Evolutionary conservation across 2,113 vertebrate species (phyloP), one percentile per base, ranked within the genome.

Genomic region (Pelecanus crispus): DNA sequence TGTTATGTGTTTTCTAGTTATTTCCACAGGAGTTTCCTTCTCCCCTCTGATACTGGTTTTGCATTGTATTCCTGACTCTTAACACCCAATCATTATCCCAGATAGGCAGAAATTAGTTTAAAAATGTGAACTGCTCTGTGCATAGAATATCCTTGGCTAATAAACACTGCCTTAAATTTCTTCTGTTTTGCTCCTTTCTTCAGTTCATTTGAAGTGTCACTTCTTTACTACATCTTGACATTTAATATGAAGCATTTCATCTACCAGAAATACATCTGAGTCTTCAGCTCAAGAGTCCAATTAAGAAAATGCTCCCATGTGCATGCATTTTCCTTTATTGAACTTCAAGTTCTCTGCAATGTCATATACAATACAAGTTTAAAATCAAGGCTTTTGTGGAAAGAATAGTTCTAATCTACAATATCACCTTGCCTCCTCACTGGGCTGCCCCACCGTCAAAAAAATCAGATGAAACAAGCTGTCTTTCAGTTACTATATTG

Each of bases 181-280:
- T 86, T 91, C 62, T 14, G 0, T 93, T 94, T 96, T 86, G 70
- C 84, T 95, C 70, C 78, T 86, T 67, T 80, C 79, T 74, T 71
- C 81, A 40, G 47, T 95, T 96, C 94, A 92, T 40, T 96, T 95
- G 85, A 96, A 96, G 97, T 92, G 95, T 93, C 91, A 95, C 28
- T 93, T 96, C 94, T 94, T 95, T 47, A 81, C 88, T 93, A 81
- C 88, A 87, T 79, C 86, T 96, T 95, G 93, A 97, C 66, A 96
- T 86, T 97, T 94, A 92, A 95, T 96, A 93, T 77, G 92, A 97
- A 97, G 96, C 77, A 62, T 87, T 97, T 96, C 93, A 88, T 93
- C 82, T 92, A 88, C 58, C 42, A 96, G 92, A 88, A 89, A 95
- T 84, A 93, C 81, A 94, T 96, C 77, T 25, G 63, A 79, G 95